These are phyloP conservation scores for Tursiops truncatus DNA, from an alignment of 2,113 vertebrate species.

Conservation along the genomic window DNA sequence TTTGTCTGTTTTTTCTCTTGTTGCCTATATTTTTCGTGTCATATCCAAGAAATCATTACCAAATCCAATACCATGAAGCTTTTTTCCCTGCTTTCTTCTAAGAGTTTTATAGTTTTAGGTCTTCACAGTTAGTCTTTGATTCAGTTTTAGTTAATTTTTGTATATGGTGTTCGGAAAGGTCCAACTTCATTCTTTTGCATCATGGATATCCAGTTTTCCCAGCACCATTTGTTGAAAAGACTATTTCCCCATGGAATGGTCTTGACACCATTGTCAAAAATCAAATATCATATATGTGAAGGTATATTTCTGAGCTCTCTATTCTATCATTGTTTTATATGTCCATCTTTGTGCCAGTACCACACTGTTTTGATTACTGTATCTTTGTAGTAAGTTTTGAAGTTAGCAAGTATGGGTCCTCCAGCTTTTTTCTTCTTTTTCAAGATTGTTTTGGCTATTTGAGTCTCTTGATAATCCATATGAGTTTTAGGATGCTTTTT, in stretches of 20 bases:
- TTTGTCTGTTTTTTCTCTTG: neutral
- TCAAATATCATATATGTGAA: neutral
- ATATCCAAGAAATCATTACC: neutral
- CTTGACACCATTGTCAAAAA: neutral
- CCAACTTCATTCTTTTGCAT: neutral
- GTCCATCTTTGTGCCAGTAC: neutral
- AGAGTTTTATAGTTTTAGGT: neutral
- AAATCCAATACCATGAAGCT: neutral
- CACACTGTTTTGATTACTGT: neutral
- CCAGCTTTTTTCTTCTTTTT: neutral
- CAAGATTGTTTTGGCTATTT: neutral
- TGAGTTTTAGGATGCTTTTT: neutral
- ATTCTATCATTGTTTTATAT: neutral
- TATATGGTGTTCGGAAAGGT: neutral
- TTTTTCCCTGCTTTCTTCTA: neutral
- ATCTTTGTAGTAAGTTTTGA: neutral
- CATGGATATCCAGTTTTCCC: neutral
- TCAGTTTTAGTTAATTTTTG: neutral
- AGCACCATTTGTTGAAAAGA: neutral
- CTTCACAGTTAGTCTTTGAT: neutral
- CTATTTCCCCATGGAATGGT: neutral
- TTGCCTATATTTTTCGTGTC: neutral
- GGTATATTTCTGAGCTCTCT: neutral
- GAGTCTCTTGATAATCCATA: neutral
- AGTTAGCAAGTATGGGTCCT: neutral